Percentiles rank a stretch among this genome's conserved stretches.
Conservation (phyloP, 1,140 invertebrate genomes). For the Ditylenchus dipsaci region DNA sequence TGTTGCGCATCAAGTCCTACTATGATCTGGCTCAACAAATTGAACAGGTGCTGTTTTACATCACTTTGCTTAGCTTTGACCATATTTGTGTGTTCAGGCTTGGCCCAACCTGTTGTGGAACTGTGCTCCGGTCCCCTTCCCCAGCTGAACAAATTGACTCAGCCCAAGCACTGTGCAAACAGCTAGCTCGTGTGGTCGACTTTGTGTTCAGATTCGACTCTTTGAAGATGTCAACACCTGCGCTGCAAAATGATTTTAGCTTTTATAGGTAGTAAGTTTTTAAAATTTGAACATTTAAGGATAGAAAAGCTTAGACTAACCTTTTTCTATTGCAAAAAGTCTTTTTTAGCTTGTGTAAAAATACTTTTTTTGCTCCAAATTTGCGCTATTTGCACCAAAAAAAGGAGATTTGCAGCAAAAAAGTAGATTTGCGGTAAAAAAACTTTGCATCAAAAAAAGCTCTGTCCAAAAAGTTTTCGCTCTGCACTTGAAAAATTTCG, state of each 20-base stretch:
- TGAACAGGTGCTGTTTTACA: slow-evolving; percentile 8
- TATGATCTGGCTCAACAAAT: slow-evolving; percentile 32
- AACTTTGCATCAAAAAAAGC: too few relatives aligned
- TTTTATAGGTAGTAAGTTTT: slow-evolving; percentile 28
- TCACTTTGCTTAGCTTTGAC: not conserved
- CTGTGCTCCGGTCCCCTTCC: slow-evolving; percentile 35
- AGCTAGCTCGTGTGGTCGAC: slow-evolving; percentile 32
- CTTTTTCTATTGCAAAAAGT: too few relatives aligned
- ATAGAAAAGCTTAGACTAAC: too few relatives aligned
- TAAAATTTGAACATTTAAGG: not conserved
- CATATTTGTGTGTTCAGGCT: slow-evolving; percentile 12
- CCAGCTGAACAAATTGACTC: slow-evolving; percentile 34
- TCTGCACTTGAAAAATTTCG: too few relatives aligned
- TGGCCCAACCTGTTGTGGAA: slow-evolving; percentile 31
- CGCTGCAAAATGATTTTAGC: slow-evolving; percentile 39
- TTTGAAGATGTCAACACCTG: slow-evolving; percentile 35
- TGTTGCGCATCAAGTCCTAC: slow-evolving; percentile 19
- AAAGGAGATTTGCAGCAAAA: too few relatives aligned
- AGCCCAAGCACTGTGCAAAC: slow-evolving; percentile 32
- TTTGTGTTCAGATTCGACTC: slow-evolving; percentile 38
- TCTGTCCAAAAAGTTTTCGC: too few relatives aligned
- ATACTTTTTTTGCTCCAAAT: too few relatives aligned
- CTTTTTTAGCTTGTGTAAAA: too few relatives aligned
- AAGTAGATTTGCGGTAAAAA: too few relatives aligned
- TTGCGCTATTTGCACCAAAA: not conserved